Evolutionary conservation across 2,888 invertebrate species (phyloP).

Genomic region (Melanostoma mellinum): DNA sequence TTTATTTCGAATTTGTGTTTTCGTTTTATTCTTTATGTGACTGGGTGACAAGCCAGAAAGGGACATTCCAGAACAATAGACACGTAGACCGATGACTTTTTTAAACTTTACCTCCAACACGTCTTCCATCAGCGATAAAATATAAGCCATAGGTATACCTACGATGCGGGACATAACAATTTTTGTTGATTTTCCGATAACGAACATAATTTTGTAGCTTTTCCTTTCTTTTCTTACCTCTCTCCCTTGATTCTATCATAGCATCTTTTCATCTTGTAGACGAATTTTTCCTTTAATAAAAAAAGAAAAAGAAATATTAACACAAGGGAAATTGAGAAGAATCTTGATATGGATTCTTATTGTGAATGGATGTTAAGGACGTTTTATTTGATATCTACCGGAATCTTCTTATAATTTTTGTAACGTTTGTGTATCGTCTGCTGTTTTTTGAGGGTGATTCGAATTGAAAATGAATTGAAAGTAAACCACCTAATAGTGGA

Average conservation of each 20-base stretch:
- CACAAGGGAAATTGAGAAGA: background rate
- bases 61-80: constrained; percentile 44
- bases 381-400: too few relatives aligned
- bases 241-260: background rate
- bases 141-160: constrained; percentile 24
- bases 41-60: constrained; percentile 1
- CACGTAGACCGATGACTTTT: constrained; percentile 32
- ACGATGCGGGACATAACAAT: constrained; percentile 44
- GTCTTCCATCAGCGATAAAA: constrained; percentile 5
- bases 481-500: too few relatives aligned
- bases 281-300: constrained; percentile 4
- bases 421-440: too few relatives aligned
- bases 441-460: too few relatives aligned
- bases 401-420: too few relatives aligned
- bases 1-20: constrained; percentile 57
- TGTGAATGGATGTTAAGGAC: too few relatives aligned
- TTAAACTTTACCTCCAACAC: background rate
- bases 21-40: constrained; percentile 24
- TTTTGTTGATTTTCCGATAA: constrained; percentile 61
- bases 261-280: background rate
- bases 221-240: constrained; percentile 30
- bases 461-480: too few relatives aligned
- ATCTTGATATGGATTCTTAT: background rate
- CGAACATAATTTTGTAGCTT: constrained; percentile 49
- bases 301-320: background rate